phyloP scores from a whole-genome alignment of 2,113 vertebrate species.

The Lathamus discolor region DNA sequence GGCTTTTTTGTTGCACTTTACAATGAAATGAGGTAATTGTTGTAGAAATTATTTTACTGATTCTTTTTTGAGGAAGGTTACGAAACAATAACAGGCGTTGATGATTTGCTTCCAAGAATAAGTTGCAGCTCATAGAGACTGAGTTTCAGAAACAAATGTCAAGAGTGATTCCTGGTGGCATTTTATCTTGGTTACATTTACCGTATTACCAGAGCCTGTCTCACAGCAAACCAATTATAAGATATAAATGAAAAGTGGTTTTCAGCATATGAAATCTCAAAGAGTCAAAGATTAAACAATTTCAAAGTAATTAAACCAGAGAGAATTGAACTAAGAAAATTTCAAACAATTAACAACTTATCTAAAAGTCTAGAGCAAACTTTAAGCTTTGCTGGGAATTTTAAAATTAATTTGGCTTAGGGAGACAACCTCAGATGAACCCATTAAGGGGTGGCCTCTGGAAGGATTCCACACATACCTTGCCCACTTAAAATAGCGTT shows the following conservation, averaged over 20 bases:
- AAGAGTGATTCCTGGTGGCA: slow-evolving; percentile 25
- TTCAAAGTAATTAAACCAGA: slow-evolving; percentile 23
- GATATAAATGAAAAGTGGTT: slow-evolving; percentile 24
- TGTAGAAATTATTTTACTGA: slow-evolving; percentile 38
- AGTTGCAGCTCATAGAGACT: background rate
- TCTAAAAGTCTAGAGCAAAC: background rate
- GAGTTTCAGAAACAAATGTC: slow-evolving; percentile 49
- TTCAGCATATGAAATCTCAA: slow-evolving; percentile 12
- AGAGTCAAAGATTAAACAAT: slow-evolving; percentile 40
- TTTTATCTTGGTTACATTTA: slow-evolving; percentile 38
- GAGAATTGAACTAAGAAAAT: background rate
- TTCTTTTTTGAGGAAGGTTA: slow-evolving; percentile 43
- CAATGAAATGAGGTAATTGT: slow-evolving; percentile 33
- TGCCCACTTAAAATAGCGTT: background rate
- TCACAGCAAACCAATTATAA: slow-evolving; percentile 23
- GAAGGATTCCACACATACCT: background rate
- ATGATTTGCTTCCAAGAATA: slow-evolving; percentile 20
- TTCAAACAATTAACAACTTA: background rate
- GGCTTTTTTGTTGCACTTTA: slow-evolving; percentile 31
- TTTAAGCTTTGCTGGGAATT: slow-evolving; percentile 10
- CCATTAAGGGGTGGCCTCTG: background rate
- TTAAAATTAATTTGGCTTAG: slow-evolving; percentile 4
- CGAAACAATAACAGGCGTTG: slow-evolving; percentile 34
- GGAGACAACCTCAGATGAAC: background rate
- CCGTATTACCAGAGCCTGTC: background rate